Evolutionary conservation across 2,888 invertebrate genomes (phyloP).

Genomic region (Oithona nana): DNA sequence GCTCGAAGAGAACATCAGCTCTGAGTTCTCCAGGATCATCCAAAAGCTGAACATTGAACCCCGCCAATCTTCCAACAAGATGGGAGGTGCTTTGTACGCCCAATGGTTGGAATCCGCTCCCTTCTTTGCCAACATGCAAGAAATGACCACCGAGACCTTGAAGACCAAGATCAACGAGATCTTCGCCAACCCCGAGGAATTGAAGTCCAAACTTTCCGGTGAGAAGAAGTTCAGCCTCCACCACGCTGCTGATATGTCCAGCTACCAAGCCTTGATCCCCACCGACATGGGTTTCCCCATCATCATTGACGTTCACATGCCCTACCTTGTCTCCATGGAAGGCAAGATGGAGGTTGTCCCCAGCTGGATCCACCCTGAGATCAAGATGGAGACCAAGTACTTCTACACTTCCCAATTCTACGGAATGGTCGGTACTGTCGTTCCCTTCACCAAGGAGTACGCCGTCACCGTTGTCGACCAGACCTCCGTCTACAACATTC

Average conservation of each 20-base stretch:
- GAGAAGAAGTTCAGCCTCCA: slow-evolving; percentile 3
- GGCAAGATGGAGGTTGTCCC: slow-evolving; percentile 8
- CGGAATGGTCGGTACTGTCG: slow-evolving; percentile 4
- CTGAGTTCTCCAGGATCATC: slow-evolving; percentile 8
- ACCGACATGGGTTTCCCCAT: slow-evolving; percentile 17
- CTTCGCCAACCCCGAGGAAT: background rate
- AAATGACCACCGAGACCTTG: background rate
- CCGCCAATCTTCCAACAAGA: slow-evolving; percentile 12
- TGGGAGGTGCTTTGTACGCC: background rate
- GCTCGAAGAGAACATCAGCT: background rate
- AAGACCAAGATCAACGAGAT: background rate
- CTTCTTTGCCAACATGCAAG: background rate
- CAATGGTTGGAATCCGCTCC: background rate
- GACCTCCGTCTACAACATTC: background rate
- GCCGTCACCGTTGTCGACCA: slow-evolving; percentile 1
- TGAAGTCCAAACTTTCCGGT: background rate
- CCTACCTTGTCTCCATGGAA: background rate
- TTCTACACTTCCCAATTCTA: background rate
- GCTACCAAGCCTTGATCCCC: slow-evolving; percentile 7
- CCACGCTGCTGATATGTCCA: background rate
- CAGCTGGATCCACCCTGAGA: background rate
- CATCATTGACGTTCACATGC: slow-evolving; percentile 14
- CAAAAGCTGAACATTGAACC: slow-evolving; percentile 1
- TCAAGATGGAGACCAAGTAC: slow-evolving; percentile 1
- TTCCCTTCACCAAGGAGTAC: slow-evolving; percentile 14